Conservation (phyloP, 2,797 vertebrate species). For the Hyperoplus immaculatus region DNA sequence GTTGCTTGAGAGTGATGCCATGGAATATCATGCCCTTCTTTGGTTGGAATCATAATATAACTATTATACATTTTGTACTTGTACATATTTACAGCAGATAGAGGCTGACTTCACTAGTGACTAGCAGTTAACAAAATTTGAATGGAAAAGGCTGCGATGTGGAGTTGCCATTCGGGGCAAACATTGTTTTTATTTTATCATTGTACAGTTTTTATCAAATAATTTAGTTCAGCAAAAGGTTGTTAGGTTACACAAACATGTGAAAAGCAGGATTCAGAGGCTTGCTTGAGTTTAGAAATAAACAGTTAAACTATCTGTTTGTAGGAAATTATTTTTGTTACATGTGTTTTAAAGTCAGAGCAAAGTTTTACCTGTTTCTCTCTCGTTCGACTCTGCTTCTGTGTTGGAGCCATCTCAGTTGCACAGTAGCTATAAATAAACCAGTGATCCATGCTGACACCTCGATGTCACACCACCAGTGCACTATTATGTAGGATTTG, state of each 20-base stretch:
- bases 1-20: not conserved
- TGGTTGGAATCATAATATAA: not conserved
- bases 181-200: not conserved
- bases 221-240: not conserved
- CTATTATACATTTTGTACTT: not conserved
- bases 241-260: not conserved
- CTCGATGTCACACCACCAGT: conserved; percentile 46
- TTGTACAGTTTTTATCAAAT: not conserved
- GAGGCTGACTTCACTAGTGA: not conserved
- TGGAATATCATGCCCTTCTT: not conserved
- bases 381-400: conserved; percentile 23
- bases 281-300: not conserved
- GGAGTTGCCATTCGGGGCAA: conserved; percentile 1
- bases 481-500: conserved; percentile 33
- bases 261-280: not conserved
- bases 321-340: not conserved
- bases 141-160: not conserved
- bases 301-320: not conserved
- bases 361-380: not conserved
- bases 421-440: conserved; percentile 58
- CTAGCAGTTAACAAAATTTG: not conserved
- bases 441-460: conserved; percentile 14
- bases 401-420: conserved; percentile 26
- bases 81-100: not conserved
- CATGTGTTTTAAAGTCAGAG: conserved; percentile 11